Evolutionary conservation across 2,797 vertebrate species (phyloP).

Genomic region (Kryptolebias ocellatus): DNA sequence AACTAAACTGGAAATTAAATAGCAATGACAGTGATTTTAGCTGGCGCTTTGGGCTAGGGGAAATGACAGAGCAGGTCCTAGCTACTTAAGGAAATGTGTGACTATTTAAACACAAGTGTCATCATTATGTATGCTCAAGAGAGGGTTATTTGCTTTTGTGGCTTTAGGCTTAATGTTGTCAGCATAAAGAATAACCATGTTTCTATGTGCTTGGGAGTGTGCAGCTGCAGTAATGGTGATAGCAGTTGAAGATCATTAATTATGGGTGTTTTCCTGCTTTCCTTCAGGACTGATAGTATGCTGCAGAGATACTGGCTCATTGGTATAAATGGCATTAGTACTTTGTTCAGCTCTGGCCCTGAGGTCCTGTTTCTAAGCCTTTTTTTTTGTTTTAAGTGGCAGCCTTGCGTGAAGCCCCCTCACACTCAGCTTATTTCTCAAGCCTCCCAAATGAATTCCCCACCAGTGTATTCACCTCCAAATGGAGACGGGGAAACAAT

Average conservation of each 20-base stretch:
- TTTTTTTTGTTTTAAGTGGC: slow-evolving; percentile 69
- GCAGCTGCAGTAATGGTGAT: slow-evolving; percentile 25
- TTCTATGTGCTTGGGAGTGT: slow-evolving; percentile 24
- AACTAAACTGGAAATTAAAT: slow-evolving; percentile 48
- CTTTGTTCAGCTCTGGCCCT: slow-evolving; percentile 47
- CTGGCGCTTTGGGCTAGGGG: slow-evolving; percentile 49
- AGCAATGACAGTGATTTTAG: slow-evolving; percentile 51
- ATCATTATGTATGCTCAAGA: slow-evolving; percentile 58
- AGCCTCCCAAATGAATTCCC: slow-evolving; percentile 56
- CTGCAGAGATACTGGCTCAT: slow-evolving; percentile 65
- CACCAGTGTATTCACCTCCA: slow-evolving; percentile 51
- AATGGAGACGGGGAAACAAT: slow-evolving; percentile 27
- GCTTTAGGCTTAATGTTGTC: slow-evolving; percentile 49
- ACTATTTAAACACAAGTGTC: slow-evolving; percentile 46
- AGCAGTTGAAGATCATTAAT: slow-evolving; percentile 68
- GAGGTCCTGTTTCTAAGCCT: slow-evolving; percentile 56
- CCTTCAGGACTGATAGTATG: slow-evolving; percentile 64
- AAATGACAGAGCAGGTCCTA: slow-evolving; percentile 31
- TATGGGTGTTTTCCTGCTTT: slow-evolving; percentile 60
- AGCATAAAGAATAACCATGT: slow-evolving; percentile 28
- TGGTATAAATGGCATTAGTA: slow-evolving; percentile 74
- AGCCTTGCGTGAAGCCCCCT: slow-evolving; percentile 69
- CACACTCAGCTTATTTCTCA: slow-evolving; percentile 56
- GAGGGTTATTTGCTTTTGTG: slow-evolving; percentile 59
- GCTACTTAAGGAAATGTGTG: slow-evolving; percentile 37